Evolutionary conservation across 2,797 vertebrate genomes (phyloP).

Genomic region (Tauraco hartlaubi): DNA sequence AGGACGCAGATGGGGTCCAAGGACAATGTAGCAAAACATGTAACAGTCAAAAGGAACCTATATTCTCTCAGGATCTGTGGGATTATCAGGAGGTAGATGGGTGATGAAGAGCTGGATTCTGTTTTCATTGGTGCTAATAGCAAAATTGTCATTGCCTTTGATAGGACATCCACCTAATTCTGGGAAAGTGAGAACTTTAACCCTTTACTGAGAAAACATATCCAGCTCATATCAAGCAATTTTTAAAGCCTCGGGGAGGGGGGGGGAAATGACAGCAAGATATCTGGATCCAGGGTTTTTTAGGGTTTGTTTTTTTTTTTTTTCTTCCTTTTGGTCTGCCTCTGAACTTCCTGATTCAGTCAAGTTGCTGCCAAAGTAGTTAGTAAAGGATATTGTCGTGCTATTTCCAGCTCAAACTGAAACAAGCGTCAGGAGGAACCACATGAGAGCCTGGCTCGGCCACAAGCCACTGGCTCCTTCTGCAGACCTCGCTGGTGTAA

Average conservation of each 20-base stretch:
- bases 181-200: slow-evolving; percentile 25
- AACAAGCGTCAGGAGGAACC: neutral
- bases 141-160: slow-evolving; percentile 61
- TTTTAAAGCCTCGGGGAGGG: neutral
- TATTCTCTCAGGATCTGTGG: neutral
- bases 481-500: neutral
- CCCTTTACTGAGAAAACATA: slow-evolving; percentile 10
- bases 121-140: slow-evolving; percentile 46
- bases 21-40: slow-evolving; percentile 40
- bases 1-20: slow-evolving; percentile 23
- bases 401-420: slow-evolving; percentile 17
- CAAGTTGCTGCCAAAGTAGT: slow-evolving; percentile 44
- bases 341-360: slow-evolving; percentile 51
- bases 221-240: neutral
- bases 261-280: neutral
- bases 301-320: rapidly evolving
- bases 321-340: neutral
- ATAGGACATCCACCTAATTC: slow-evolving; percentile 23
- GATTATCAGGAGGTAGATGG: neutral
- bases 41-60: slow-evolving; percentile 5
- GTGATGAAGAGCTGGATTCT: slow-evolving; percentile 49
- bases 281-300: neutral
- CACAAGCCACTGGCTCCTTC: neutral
- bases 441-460: neutral
- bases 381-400: slow-evolving; percentile 22